Percentiles rank a stretch among this genome's conserved stretches.
Conservation (phyloP, 1,140 invertebrate genomes). For the Dendrolimus punctatus region DNA sequence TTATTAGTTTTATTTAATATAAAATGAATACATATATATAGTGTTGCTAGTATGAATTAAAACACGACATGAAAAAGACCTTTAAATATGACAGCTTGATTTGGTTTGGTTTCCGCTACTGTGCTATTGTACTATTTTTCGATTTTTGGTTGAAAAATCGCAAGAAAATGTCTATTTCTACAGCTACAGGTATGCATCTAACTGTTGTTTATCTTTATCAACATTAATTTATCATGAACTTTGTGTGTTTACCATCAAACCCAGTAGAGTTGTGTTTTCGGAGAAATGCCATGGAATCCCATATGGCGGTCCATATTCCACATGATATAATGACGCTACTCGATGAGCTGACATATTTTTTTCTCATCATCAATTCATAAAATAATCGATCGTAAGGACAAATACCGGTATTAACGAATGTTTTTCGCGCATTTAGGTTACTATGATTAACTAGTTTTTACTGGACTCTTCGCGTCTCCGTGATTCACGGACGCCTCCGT, state of each 20-base stretch:
- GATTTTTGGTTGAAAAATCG: conserved; percentile 51
- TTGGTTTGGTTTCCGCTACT: conserved; percentile 71
- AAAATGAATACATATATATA: conserved; percentile 2
- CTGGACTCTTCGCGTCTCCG: conserved; percentile 45
- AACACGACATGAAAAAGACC: conserved; percentile 42
- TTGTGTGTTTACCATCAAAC: conserved; percentile 40
- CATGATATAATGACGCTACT: conserved; percentile 67
- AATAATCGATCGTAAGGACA: conserved; percentile 7
- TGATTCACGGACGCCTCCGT: conserved; percentile 31
- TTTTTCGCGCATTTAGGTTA: conserved; percentile 46
- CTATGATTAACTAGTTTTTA: conserved; percentile 44
- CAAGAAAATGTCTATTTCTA: conserved; percentile 65
- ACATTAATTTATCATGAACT: conserved; percentile 20
- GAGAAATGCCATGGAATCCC: conserved; percentile 69
- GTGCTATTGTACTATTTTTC: conserved; percentile 70
- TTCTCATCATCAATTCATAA: conserved; percentile 24
- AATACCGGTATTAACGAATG: conserved; percentile 29
- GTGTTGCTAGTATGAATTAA: conserved; percentile 7
- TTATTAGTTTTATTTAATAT: too few species aligned
- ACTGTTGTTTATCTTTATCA: conserved; percentile 19
- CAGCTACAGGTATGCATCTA: conserved; percentile 57
- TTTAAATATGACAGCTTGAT: conserved; percentile 70
- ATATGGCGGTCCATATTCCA: conserved; percentile 69
- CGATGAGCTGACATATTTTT: conserved; percentile 35
- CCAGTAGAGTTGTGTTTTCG: conserved; percentile 59